Conservation (phyloP, 2,888 invertebrate species). For the Zygothrica quintamaculata region DNA sequence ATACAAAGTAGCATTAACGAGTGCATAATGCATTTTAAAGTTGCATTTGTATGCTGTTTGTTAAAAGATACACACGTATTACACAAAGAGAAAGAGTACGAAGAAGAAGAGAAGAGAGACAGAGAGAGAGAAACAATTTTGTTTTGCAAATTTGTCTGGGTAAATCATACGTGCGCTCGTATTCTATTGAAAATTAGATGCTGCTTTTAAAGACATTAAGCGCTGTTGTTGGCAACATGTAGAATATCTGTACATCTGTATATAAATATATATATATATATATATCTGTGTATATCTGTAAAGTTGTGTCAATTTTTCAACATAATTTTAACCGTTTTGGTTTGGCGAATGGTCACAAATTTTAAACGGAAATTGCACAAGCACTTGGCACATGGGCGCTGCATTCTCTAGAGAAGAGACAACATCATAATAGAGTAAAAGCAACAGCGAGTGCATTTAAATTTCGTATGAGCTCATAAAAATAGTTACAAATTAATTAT, state of each 20-base stretch:
- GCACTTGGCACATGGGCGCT: conserved; percentile 65
- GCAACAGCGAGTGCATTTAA: conserved; percentile 66
- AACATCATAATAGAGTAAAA: conserved; percentile 7
- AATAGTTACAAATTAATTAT: conserved; percentile 81
- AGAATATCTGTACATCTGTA: no score
- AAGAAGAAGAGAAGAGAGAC: no score
- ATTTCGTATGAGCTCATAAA: conserved; percentile 80
- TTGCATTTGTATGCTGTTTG: conserved; percentile 18
- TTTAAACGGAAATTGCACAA: conserved; percentile 80
- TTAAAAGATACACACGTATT: conserved; percentile 41
- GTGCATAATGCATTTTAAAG: background rate
- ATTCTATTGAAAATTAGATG: conserved; percentile 72
- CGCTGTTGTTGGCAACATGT: no score
- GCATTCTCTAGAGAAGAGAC: conserved; percentile 41
- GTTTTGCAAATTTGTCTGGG: conserved; percentile 58
- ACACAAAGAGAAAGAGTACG: conserved; percentile 26
- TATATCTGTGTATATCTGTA: no score
- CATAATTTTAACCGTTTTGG: conserved; percentile 63
- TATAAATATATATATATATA: no score
- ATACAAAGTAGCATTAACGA: background rate
- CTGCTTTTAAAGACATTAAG: conserved; percentile 21
- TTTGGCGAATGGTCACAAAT: conserved; percentile 70
- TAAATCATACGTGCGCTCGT: conserved; percentile 60
- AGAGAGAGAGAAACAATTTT: no score
- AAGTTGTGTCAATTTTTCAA: conserved; percentile 63